Evolutionary conservation across 1,140 invertebrate genomes (phyloP).

Genomic region (Cephus cinctus): DNA sequence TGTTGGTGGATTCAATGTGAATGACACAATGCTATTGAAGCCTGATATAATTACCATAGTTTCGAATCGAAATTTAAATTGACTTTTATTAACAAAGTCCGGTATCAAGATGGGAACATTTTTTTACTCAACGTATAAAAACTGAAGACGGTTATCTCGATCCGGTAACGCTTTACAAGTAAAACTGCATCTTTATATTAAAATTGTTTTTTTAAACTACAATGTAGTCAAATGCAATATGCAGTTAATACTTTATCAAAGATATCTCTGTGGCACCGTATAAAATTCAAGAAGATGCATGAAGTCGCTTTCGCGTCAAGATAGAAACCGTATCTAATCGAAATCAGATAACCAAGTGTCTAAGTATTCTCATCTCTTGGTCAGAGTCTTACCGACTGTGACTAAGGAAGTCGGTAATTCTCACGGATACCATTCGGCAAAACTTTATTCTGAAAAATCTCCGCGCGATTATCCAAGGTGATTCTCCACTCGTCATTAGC

Average conservation of each 20-base stretch:
- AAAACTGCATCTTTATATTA: conserved; percentile 2
- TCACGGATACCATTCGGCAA: no score
- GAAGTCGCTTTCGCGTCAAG: conserved; percentile 8
- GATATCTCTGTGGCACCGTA: conserved; percentile 4
- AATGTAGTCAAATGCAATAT: conserved; percentile 1
- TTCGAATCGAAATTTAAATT: conserved; percentile 14
- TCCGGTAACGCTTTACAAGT: background rate
- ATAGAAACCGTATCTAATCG: conserved; percentile 13
- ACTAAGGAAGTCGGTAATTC: no score
- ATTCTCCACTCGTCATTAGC: no score
- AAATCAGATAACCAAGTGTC: conserved; percentile 7
- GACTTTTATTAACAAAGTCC: conserved; percentile 10
- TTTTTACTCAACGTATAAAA: no score
- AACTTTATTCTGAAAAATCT: no score
- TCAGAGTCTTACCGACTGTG: no score
- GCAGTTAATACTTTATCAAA: conserved; percentile 11
- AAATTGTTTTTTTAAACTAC: conserved; percentile 10
- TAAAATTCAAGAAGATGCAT: conserved; percentile 14
- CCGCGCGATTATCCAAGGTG: no score
- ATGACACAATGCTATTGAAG: background rate
- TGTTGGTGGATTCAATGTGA: conserved; percentile 2
- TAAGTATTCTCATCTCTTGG: no score
- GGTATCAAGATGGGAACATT: no score
- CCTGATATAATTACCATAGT: conserved; percentile 11
- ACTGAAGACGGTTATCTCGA: no score